Base-by-base conservation (phyloP, 2,797 vertebrate genomes). In the Chanos chanos region DNA sequence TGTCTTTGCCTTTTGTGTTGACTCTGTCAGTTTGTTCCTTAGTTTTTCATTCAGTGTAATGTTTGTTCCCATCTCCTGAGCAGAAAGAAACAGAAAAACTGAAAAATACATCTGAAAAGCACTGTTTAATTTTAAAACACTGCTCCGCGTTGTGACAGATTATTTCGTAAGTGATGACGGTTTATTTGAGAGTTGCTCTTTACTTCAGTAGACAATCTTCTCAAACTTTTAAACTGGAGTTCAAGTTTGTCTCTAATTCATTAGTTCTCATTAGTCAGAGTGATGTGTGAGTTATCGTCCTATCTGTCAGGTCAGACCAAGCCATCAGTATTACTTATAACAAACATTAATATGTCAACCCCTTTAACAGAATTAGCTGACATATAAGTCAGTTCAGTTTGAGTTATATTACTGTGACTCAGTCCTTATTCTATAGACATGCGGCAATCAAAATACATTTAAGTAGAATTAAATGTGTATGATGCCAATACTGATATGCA, bases 341-440 rank as follows among this genome's bases (percentile, higher is more conserved):
- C 63, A 45, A 61, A 48, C 48, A 39, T 43, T 48, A 61, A 61
- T 61, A 52, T 52, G 48, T 61, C 37, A 48, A 61, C 41, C n/a
- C n/a, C n/a, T n/a, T n/a, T n/a, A n/a, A n/a, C n/a, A n/a, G n/a
- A n/a, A n/a, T n/a, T n/a, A n/a, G n/a, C n/a, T n/a, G n/a, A n/a
- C n/a, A n/a, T n/a, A 36, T 44, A 54, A 54, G 39, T 12, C 54
- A 57, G 18, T 62, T 56, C 50, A 51, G n/a, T n/a, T 58, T 49
- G 55, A 19, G 33, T 48, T 56, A 49, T 48, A 61, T 13, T 49
- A 36, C 40, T 36, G 27, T 65, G 47, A 58, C 50, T 58, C 58
- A 58, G 50, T 63, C 36, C 34, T 41, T 39, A 44, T 58, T 58
- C 63, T 50, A 50, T 58, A 65, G 53, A 65, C 58, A 50, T 65